Conservation (phyloP, 2,888 invertebrate genomes). For the Trisateles emortualis region DNA sequence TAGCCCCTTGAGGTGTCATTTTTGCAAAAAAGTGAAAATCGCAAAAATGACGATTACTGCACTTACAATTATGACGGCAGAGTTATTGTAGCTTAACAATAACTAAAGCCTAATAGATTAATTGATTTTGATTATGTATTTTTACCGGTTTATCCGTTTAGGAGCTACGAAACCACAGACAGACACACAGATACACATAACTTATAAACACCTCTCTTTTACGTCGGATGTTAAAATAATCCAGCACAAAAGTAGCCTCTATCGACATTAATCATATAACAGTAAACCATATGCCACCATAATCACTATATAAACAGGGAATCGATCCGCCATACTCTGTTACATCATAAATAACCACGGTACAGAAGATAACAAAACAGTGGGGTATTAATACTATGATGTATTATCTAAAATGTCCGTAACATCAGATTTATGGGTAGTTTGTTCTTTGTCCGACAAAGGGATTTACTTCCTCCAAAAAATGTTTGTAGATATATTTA, state of each 20-base stretch:
- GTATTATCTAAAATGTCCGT: slow-evolving; percentile 45
- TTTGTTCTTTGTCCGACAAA: slow-evolving; percentile 35
- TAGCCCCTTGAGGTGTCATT: too few relatives aligned
- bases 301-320: slow-evolving; percentile 6
- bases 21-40: too few relatives aligned
- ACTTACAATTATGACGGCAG: too few relatives aligned
- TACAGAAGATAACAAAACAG: slow-evolving; percentile 37
- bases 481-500: slow-evolving; percentile 7
- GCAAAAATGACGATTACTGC: too few relatives aligned
- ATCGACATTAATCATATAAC: neutral
- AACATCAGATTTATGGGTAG: slow-evolving; percentile 43
- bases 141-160: too few relatives aligned
- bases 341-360: slow-evolving; percentile 30
- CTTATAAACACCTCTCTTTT: too few relatives aligned
- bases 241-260: neutral
- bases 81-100: too few relatives aligned
- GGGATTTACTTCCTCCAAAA: slow-evolving; percentile 17
- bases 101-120: too few relatives aligned
- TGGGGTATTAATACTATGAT: slow-evolving; percentile 46
- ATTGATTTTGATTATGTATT: too few relatives aligned
- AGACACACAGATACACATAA: too few relatives aligned
- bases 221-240: too few relatives aligned
- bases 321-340: slow-evolving; percentile 6
- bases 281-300: neutral
- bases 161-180: too few relatives aligned